Conservation (phyloP, 2,888 invertebrate species). For the Anthrax anthrax region DNA sequence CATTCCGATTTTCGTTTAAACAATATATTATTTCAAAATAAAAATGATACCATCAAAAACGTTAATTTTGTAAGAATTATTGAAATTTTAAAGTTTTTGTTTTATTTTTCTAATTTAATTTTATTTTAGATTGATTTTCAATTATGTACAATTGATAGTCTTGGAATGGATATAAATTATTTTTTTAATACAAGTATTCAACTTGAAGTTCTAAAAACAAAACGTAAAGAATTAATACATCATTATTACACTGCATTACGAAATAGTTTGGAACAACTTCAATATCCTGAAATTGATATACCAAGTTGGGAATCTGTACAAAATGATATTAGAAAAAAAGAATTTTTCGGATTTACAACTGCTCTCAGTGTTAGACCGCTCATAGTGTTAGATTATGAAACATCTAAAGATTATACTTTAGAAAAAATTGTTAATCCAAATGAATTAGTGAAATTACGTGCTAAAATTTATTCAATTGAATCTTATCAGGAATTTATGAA, state of each 20-base stretch:
- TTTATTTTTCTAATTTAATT: not conserved
- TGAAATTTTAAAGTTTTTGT: not conserved
- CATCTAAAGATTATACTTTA: not conserved
- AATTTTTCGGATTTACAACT: not conserved
- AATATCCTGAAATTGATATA: not conserved
- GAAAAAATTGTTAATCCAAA: not conserved
- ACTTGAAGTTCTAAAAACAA: not conserved
- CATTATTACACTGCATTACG: not conserved
- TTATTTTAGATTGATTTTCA: conserved; percentile 1
- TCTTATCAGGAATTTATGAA: not conserved
- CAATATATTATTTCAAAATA: not conserved
- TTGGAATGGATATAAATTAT: conserved; percentile 5
- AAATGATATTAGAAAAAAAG: not conserved
- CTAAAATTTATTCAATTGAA: not conserved
- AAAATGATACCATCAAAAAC: not conserved
- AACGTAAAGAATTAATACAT: not conserved
- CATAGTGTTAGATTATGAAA: not conserved
- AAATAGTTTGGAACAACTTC: not conserved
- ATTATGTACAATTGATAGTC: conserved; percentile 1
- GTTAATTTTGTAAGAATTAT: not conserved
- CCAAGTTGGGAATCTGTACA: not conserved
- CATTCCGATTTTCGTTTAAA: not conserved
- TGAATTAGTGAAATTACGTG: not conserved
- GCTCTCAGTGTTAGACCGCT: not conserved
- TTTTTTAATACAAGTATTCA: conserved; percentile 2